Base-by-base conservation (phyloP, 2,113 vertebrate species). In the Nesoenas mayeri region DNA sequence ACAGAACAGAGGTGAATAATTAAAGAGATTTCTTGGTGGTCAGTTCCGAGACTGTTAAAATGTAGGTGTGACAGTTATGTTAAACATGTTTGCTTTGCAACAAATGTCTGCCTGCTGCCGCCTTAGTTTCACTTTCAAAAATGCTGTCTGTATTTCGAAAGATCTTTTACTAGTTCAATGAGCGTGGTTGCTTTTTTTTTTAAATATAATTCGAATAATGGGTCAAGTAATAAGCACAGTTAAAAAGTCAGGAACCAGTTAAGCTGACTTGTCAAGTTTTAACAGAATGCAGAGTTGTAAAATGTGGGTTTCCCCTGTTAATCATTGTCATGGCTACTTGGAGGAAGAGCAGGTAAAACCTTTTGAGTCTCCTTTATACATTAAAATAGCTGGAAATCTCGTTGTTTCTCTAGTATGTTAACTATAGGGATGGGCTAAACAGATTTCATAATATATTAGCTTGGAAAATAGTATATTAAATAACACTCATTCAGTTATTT, bases 121-220 rank as follows among this genome's bases (percentile, higher is more conserved):
- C 5, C 93, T 78, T 88, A 53, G 15, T 96, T 97, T 96, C 95
- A 93, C 95, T 97, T 97, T 97, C 91, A 80, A 1, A 79, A 11
- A 12, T 6, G 8, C 62, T 80, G 65, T 36, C 25, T 0, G 19
- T 18, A 8, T 22, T 34, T 19, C 0, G 2, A 7, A 62, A 19
- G 77, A 38, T 65, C 44, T 44, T 64, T 48, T 48, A 3, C 11
- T 21, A 14, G 53, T 34, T 0, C 28, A 29, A 56, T 5, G 13
- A 84, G 62, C 31, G 9, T 13, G 10, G 15, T 4, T 58, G 1
- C 15, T 5, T 6, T 18, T 4, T 6, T 32, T 2, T 24, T 6
- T 40, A 11, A 13, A 11, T 8, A 0, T 9, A 2, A 8, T 31
- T 79, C 36, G 19, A 11, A 20, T 8, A 21, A 29, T 18, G 47